phyloP scores from a whole-genome alignment of 2,113 vertebrate genomes.

The Chascanopsetta lugubris region DNA sequence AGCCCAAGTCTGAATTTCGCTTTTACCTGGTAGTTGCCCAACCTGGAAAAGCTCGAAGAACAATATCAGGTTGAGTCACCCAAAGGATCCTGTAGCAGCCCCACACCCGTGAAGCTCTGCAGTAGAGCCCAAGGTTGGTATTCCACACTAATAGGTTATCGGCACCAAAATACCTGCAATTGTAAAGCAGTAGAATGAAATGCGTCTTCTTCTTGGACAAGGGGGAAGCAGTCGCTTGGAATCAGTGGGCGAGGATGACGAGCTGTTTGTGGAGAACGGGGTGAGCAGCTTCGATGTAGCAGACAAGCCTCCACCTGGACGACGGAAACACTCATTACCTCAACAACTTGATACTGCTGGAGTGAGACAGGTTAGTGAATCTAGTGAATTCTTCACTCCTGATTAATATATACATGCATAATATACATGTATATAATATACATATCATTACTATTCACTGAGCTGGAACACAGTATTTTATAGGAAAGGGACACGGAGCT shows the following conservation, averaged over 20 bases:
- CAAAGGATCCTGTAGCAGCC: slow-evolving; percentile 83
- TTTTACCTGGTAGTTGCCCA: slow-evolving; percentile 75
- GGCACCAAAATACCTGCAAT: background rate
- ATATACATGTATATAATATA: too few species aligned
- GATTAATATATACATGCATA: too few species aligned
- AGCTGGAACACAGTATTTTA: too few species aligned
- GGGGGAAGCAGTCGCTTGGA: slow-evolving; percentile 88
- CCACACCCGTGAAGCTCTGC: slow-evolving; percentile 85
- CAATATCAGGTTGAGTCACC: slow-evolving; percentile 67
- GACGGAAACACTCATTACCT: slow-evolving; percentile 93
- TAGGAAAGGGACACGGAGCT: too few species aligned
- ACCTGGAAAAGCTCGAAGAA: slow-evolving; percentile 83
- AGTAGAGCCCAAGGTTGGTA: slow-evolving; percentile 88
- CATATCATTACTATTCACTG: too few species aligned
- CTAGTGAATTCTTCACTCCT: too few species aligned
- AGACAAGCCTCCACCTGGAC: slow-evolving; percentile 84
- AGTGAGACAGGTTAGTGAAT: slow-evolving; percentile 84
- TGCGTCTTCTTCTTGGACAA: slow-evolving; percentile 39
- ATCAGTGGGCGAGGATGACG: slow-evolving; percentile 95
- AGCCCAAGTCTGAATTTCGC: background rate
- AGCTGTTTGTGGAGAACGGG: slow-evolving; percentile 87
- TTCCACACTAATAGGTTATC: background rate
- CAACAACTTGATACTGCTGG: slow-evolving; percentile 88
- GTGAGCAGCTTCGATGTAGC: slow-evolving; percentile 77
- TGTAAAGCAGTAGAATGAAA: background rate